Evolutionary conservation across 2,888 invertebrate species (phyloP).

Genomic region (Lapara coniferarum): DNA sequence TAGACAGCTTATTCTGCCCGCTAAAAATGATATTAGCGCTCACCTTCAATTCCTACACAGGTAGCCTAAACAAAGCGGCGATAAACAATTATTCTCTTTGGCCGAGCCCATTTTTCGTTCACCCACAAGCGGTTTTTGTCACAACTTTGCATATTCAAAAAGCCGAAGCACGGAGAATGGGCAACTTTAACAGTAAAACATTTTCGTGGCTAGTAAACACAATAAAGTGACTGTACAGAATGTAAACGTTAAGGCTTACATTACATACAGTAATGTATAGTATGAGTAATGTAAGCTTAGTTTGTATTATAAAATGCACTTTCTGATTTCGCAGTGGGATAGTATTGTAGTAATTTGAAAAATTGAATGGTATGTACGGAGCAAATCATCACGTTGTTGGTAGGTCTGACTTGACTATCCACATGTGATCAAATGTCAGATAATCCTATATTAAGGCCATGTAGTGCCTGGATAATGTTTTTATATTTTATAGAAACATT

Average conservation of each 20-base stretch:
- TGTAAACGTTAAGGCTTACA: no score
- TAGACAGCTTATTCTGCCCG: background rate
- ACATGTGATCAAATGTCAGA: no score
- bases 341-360: no score
- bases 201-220: slow-evolving; percentile 41
- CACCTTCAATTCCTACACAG: background rate
- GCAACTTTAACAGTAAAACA: slow-evolving; percentile 58
- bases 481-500: no score
- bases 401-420: no score
- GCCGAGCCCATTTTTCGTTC: slow-evolving; percentile 35
- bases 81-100: slow-evolving; percentile 37
- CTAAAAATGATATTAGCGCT: background rate
- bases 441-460: no score
- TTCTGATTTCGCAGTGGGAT: no score
- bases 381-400: background rate
- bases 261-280: no score
- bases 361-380: no score
- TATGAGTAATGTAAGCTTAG: no score
- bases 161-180: slow-evolving; percentile 40
- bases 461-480: no score
- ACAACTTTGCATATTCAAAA: slow-evolving; percentile 53
- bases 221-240: slow-evolving; percentile 41
- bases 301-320: no score
- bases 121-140: slow-evolving; percentile 43
- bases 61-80: slow-evolving; percentile 27